Percentiles rank a stretch among this genome's conserved stretches.
These are phyloP conservation scores for Sinocyclocheilus maitianheensis DNA, from an alignment of 2,113 vertebrate genomes.

Conservation along the genomic window DNA sequence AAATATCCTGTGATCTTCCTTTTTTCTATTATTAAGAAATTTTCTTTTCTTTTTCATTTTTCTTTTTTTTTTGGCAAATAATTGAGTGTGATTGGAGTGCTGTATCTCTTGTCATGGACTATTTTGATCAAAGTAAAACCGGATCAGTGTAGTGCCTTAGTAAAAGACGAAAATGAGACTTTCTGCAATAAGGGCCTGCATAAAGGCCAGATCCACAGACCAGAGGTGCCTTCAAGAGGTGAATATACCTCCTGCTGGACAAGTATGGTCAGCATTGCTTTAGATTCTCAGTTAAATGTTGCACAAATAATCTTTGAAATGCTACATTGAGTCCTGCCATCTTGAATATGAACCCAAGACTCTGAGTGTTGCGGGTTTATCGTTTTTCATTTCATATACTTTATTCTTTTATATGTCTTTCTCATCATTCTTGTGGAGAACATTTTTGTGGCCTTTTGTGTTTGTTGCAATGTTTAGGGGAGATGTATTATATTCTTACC, in stretches of 20 bases:
- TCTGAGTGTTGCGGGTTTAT: constrained; percentile 40
- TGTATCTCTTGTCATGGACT: constrained; percentile 14
- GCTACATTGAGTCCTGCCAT: constrained; percentile 60
- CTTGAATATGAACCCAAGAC: constrained; percentile 58
- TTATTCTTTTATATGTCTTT: constrained; percentile 55
- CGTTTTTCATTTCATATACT: constrained; percentile 43
- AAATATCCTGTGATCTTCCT: background rate
- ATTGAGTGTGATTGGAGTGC: constrained; percentile 68
- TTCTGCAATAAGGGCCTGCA: background rate
- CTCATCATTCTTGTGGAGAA: constrained; percentile 57
- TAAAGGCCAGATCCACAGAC: constrained; percentile 32
- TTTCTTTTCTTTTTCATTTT: constrained; percentile 14
- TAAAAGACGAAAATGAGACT: background rate
- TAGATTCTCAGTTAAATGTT: constrained; percentile 57
- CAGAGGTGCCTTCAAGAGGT: constrained; percentile 16
- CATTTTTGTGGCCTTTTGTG: constrained; percentile 54
- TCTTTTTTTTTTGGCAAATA: constrained; percentile 74
- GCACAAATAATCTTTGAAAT: constrained; percentile 65
- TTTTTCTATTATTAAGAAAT: background rate
- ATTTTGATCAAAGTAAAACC: background rate
- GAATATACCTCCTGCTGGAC: constrained; percentile 33
- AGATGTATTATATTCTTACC: constrained; percentile 59
- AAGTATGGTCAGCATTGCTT: constrained; percentile 41
- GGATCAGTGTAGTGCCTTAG: constrained; percentile 14
- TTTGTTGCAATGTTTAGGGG: constrained; percentile 47